phyloP scores from a whole-genome alignment of 2,888 invertebrate species.

The Sphecodes monilicornis region DNA sequence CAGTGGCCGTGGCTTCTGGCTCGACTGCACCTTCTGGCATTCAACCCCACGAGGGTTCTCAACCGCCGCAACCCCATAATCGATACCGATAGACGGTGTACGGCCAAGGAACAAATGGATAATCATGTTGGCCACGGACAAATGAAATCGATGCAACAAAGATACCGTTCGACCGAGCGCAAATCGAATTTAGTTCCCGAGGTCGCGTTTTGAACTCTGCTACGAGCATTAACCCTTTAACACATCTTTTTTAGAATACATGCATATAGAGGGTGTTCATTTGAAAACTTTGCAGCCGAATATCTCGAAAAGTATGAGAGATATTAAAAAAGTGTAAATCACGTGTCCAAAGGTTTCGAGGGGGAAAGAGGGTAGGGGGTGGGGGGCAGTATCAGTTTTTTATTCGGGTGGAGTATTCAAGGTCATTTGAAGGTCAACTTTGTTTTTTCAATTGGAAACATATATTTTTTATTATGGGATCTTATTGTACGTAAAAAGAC shows the following conservation, averaged over 20 bases:
- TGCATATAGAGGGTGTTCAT: no score
- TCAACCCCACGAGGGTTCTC: constrained; percentile 11
- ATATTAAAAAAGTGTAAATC: no score
- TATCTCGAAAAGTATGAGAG: no score
- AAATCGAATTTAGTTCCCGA: neutral
- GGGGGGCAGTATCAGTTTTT: no score
- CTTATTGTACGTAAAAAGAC: no score
- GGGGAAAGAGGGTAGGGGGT: no score
- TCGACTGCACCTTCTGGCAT: neutral
- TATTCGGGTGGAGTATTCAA: no score
- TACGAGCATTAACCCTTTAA: neutral
- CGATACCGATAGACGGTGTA: constrained; percentile 22
- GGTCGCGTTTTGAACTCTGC: neutral
- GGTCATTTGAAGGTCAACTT: no score
- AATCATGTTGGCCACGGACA: neutral
- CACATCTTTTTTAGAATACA: neutral
- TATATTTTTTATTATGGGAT: no score
- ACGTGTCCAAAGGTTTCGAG: no score
- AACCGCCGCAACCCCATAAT: neutral
- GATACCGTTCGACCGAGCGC: neutral
- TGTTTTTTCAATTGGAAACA: no score
- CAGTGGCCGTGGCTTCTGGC: constrained; percentile 65
- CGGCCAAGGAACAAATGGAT: neutral
- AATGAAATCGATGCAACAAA: constrained; percentile 10
- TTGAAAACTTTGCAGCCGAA: no score